phyloP scores from a whole-genome alignment of 2,113 vertebrate species.

The Gorsachius goisagi region DNA sequence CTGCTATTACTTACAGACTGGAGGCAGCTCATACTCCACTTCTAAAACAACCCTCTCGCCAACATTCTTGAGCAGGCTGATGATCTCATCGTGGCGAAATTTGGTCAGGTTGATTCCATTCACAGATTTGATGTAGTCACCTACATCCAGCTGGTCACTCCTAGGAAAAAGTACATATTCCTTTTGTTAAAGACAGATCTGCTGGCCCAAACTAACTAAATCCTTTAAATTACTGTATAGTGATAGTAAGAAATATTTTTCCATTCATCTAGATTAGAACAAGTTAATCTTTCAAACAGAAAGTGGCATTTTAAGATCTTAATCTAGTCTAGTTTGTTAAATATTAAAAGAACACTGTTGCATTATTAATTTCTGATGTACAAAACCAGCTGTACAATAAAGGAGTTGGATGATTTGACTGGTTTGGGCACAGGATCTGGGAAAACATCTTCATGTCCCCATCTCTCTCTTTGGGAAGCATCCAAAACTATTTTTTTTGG shows the following conservation, averaged over 20 bases:
- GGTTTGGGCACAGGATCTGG: not conserved
- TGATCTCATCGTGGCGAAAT: conserved; percentile 98
- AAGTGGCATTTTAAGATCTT: not conserved
- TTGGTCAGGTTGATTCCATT: conserved; percentile 97
- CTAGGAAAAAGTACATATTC: conserved; percentile 66
- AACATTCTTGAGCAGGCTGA: conserved; percentile 96
- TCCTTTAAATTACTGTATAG: not conserved
- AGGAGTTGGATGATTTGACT: not conserved
- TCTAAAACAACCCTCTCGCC: conserved; percentile 94
- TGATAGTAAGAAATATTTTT: not conserved
- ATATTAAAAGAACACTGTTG: not conserved
- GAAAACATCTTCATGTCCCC: not conserved
- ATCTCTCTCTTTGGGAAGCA: not conserved
- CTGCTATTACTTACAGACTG: conserved; percentile 85
- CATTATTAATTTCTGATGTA: not conserved
- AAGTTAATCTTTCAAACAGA: not conserved
- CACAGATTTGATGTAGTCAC: conserved; percentile 96
- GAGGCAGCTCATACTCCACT: conserved; percentile 95
- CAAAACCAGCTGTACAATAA: not conserved
- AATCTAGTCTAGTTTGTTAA: not conserved
- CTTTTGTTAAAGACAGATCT: not conserved
- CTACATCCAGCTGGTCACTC: conserved; percentile 96
- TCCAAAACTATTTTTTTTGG: not conserved
- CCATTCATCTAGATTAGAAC: not conserved
- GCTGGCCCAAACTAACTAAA: not conserved